Conservation (phyloP, 1,140 invertebrate genomes). For the Hyles vespertilio region DNA sequence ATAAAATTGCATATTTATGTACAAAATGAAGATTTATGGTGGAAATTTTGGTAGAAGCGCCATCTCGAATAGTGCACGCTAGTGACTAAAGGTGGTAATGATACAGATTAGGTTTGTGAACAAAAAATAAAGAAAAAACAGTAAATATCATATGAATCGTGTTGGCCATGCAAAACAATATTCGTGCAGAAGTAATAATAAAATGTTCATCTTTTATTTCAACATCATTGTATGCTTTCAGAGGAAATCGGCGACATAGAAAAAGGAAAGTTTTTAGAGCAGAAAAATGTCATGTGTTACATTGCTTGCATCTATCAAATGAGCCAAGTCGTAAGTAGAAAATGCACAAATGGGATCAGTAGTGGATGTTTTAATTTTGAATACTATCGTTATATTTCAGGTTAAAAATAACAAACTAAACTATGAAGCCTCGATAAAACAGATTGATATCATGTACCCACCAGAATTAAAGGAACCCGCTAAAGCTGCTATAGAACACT, state of each 20-base stretch:
- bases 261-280: conserved; percentile 30
- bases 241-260: conserved; percentile 27
- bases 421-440: conserved; percentile 54
- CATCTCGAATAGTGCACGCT: no score
- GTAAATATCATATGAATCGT: no score
- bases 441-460: conserved; percentile 60
- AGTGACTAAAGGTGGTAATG: no score
- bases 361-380: neutral
- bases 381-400: conserved; percentile 25
- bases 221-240: conserved; percentile 15
- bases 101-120: no score
- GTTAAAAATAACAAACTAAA: conserved; percentile 62
- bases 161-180: no score
- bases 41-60: no score
- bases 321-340: conserved; percentile 48
- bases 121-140: no score
- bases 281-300: conserved; percentile 37
- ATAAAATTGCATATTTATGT: no score
- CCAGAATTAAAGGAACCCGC: conserved; percentile 47
- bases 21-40: no score
- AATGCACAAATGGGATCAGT: neutral
- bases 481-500: conserved; percentile 41
- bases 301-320: conserved; percentile 62
- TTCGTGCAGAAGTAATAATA: no score
- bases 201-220: no score